A percentile compares a stretch with the other conserved stretches of the same genome.
Evolutionary conservation across 37 sponge, comb jelly and placozoan species (phyloP).

Genomic region (Spongia lamella): DNA sequence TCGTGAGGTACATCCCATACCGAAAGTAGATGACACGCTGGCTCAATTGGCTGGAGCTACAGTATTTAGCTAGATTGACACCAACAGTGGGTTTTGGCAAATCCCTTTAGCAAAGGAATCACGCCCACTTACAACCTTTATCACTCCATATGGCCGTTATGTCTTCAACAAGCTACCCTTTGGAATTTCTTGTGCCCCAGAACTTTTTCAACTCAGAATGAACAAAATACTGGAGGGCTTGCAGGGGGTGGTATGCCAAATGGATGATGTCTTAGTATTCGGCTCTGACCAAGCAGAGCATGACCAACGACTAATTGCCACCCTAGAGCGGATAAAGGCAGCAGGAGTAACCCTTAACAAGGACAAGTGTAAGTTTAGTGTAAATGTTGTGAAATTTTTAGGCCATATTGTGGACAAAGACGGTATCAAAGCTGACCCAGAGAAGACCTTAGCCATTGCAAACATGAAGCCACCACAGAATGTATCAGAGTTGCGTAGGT

Average conservation of each 20-base stretch:
- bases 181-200: constrained; percentile 38
- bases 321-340: neutral
- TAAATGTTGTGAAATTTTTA: constrained; percentile 11
- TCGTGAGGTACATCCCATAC: too few species aligned
- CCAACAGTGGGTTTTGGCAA: too few species aligned
- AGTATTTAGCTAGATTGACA: constrained; percentile 17
- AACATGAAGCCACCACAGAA: too few species aligned
- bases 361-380: constrained; percentile 33
- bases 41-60: too few species aligned
- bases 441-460: too few species aligned
- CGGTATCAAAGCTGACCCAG: too few species aligned
- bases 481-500: too few species aligned
- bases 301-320: constrained; percentile 1
- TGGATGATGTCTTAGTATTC: too few species aligned
- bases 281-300: constrained; percentile 14
- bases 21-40: too few species aligned
- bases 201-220: constrained; percentile 27
- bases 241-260: constrained; percentile 31
- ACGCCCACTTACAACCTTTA: constrained; percentile 22
- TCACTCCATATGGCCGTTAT: too few species aligned
- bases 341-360: constrained; percentile 31
- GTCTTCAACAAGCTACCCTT: too few species aligned
- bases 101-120: constrained; percentile 18
- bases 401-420: constrained; percentile 21
- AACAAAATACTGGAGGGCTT: constrained; percentile 25